phyloP scores from a whole-genome alignment of 2,797 vertebrate genomes.

The Megaceryle alcyon region DNA sequence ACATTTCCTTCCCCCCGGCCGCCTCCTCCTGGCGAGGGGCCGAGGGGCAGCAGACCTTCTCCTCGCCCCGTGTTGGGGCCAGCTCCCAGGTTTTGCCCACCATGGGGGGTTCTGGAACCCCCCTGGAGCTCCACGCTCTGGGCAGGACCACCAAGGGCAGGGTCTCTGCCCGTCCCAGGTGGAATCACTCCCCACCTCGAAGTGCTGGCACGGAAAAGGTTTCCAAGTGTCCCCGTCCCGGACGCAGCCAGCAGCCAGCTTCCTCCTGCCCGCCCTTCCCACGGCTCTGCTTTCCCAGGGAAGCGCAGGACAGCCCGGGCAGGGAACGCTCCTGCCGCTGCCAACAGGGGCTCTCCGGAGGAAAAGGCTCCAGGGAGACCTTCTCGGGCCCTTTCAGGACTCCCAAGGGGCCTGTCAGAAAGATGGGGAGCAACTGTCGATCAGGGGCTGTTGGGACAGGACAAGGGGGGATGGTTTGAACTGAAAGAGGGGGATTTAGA shows the following conservation, averaged over 20 bases:
- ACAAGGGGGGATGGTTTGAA: not conserved
- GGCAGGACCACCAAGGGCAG: not conserved
- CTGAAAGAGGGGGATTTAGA: not conserved
- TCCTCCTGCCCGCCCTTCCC: conserved; percentile 34
- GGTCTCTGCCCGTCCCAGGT: not conserved
- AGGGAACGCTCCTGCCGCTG: too few relatives aligned
- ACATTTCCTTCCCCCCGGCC: conserved; percentile 20
- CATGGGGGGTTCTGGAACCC: not conserved
- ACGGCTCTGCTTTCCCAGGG: conserved; percentile 47
- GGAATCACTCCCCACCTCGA: not conserved
- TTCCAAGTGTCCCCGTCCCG: not conserved
- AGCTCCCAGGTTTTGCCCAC: not conserved
- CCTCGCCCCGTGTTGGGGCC: rapidly evolving
- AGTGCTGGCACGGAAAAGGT: not conserved
- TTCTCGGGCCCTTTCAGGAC: not conserved
- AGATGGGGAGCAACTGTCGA: not conserved
- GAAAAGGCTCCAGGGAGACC: not conserved
- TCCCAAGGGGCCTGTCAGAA: not conserved
- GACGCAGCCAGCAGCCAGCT: not conserved
- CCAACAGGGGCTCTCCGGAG: not conserved
- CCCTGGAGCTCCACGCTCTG: rapidly evolving
- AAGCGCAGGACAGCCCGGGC: conserved; percentile 13
- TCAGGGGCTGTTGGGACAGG: not conserved
- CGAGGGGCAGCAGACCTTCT: rapidly evolving
- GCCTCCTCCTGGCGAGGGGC: not conserved